These are phyloP conservation scores for Montipora efflorescens DNA, from an alignment of 64 coral and sea anemone species.

Conservation along the genomic window DNA sequence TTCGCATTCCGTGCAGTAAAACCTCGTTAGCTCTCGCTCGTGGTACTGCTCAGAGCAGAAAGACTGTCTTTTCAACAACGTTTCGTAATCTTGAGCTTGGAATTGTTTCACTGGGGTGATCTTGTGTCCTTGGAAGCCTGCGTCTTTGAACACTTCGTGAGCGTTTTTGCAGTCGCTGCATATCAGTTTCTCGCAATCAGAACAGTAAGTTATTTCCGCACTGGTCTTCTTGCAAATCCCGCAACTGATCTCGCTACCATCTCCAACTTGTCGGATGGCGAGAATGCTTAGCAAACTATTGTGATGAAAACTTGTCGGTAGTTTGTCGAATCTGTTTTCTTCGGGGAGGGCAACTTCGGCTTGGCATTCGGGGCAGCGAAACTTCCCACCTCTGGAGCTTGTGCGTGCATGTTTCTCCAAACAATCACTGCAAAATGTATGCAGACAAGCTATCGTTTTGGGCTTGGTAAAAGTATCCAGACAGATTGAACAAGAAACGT, in stretches of 20 bases:
- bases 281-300: slow-evolving; percentile 34
- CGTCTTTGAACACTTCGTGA: not conserved
- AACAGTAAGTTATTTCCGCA: not conserved
- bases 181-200: not conserved
- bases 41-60: slow-evolving; percentile 20
- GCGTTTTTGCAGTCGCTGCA: not conserved
- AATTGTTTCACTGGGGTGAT: slow-evolving; percentile 12
- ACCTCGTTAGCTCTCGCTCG: not conserved
- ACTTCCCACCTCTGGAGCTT: not conserved
- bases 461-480: slow-evolving; percentile 1
- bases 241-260: not conserved
- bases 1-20: slow-evolving; percentile 15
- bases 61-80: slow-evolving; percentile 3
- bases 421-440: slow-evolving; percentile 16
- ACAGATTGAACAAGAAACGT: slow-evolving; percentile 28
- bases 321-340: not conserved
- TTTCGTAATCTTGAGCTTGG: not conserved
- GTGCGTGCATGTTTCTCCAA: not conserved
- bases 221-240: not conserved
- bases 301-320: slow-evolving; percentile 46
- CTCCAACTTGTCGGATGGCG: not conserved
- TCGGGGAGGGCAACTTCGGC: not conserved
- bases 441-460: slow-evolving; percentile 19
- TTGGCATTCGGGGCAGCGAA: slow-evolving; percentile 37
- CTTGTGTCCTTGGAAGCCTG: not conserved